A percentile compares a stretch with the other conserved stretches of the same genome.
These are phyloP conservation scores for Atethmia centrago DNA, from an alignment of 2,888 invertebrate species.

Conservation along the genomic window DNA sequence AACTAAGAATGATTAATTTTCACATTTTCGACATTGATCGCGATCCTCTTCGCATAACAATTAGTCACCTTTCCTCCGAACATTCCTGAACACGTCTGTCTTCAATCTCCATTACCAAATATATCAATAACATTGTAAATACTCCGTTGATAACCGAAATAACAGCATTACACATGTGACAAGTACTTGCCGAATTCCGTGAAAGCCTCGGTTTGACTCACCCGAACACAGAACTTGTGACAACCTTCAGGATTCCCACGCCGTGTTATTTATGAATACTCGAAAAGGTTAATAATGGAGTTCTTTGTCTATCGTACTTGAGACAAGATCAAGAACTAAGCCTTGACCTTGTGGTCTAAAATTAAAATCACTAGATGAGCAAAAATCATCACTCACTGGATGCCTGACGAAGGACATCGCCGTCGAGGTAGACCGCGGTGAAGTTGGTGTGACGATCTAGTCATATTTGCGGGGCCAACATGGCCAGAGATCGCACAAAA, in stretches of 20 bases:
- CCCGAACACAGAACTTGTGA: slow-evolving; percentile 37
- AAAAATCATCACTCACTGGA: too few relatives aligned
- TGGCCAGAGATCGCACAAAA: too few relatives aligned
- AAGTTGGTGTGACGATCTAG: too few relatives aligned
- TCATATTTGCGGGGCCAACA: too few relatives aligned
- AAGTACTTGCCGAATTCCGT: slow-evolving; percentile 31
- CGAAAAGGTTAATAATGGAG: slow-evolving; percentile 20
- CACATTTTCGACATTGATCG: neutral
- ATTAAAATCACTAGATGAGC: neutral
- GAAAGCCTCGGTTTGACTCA: slow-evolving; percentile 54
- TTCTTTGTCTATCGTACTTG: slow-evolving; percentile 24
- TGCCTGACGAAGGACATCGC: too few relatives aligned
- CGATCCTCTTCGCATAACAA: neutral
- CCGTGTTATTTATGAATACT: slow-evolving; percentile 14
- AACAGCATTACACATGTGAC: slow-evolving; percentile 44
- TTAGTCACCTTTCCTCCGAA: slow-evolving; percentile 25
- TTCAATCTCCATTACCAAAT: slow-evolving; percentile 35
- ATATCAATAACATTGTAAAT: slow-evolving; percentile 47
- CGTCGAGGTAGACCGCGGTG: too few relatives aligned
- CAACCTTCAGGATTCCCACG: slow-evolving; percentile 55
- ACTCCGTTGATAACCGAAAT: slow-evolving; percentile 39
- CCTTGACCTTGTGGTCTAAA: slow-evolving; percentile 11
- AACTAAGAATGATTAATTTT: too few relatives aligned
- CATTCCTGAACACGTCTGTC: slow-evolving; percentile 18
- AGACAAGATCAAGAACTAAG: slow-evolving; percentile 14